Base-by-base conservation (phyloP, 2,888 invertebrate genomes). In the Bembecia ichneumoniformis region DNA sequence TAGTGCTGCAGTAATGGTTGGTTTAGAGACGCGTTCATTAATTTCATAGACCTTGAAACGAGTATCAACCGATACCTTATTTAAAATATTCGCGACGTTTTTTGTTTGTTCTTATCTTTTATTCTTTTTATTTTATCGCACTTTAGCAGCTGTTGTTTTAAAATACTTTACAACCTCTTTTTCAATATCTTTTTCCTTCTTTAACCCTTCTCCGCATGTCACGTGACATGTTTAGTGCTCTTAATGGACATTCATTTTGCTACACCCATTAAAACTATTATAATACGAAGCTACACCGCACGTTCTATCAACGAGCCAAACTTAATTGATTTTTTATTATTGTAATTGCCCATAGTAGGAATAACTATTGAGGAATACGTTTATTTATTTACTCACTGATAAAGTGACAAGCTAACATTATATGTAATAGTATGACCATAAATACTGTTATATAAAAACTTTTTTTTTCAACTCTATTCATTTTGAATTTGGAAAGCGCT, bases 11-110 rank as follows among this genome's bases (percentile, higher is more conserved):
- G 5, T 5, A 20, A 20, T 20, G 20, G 20, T 28, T 7, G 20
- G 20, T 1, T 4, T 20, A 20, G 20, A 5, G 20, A 1, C 36
- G 13, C 13, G 13, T 40, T 13, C 7, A 40, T 14, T 40, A 13
- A 40, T 13, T 40, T 40, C n/a, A 40, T 40, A 40, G 3, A 40
- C 14, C 14, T 13, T 40, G 14, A 40, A 40, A 40, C 40, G 14
- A 48, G 34, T 44, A 48, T 50, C 50, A 45, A 48, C 58, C 52
- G 48, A 51, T 51, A 47, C 43, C 59, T 53, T 58, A 63, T 57
- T 58, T 59, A 61, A 57, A 59, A 58, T 58, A 58, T 36, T 48
- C 40, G 45, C 55, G 47, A 50, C 43, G 50, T 49, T 49, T 58
- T 46, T 49, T 51, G 55, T 53, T 49, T 53, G 53, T 50, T 40